Percentiles rank a stretch among this genome's conserved stretches.
Evolutionary conservation across 2,797 vertebrate species (phyloP).

Genomic region (Gymnodraco acuticeps): DNA sequence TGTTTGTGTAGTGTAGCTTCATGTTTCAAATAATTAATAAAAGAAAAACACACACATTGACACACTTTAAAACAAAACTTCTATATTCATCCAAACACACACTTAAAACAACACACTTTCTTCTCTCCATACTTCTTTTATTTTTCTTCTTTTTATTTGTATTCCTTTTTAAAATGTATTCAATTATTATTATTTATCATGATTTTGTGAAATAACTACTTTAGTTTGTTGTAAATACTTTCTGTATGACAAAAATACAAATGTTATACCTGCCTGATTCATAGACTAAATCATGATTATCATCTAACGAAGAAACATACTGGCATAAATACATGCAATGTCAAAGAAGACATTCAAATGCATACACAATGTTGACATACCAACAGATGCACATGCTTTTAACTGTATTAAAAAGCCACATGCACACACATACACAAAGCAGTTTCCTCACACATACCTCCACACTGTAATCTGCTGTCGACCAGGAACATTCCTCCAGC

Average conservation of each 20-base stretch:
- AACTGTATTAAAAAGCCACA: slow-evolving; percentile 20
- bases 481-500: slow-evolving; percentile 67
- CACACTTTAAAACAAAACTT: too few species aligned
- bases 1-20: neutral
- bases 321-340: neutral
- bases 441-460: slow-evolving; percentile 36
- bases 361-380: slow-evolving; percentile 28
- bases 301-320: neutral
- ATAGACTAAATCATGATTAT: neutral
- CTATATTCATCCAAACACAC: too few species aligned
- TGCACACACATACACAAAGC: slow-evolving; percentile 36
- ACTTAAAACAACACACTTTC: too few species aligned
- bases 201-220: too few species aligned
- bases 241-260: too few species aligned
- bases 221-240: too few species aligned
- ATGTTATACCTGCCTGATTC: neutral
- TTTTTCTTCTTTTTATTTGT: too few species aligned
- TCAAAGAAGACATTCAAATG: neutral
- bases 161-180: too few species aligned
- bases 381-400: slow-evolving; percentile 7
- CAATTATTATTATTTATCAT: too few species aligned
- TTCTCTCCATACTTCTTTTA: too few species aligned
- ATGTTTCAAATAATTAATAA: neutral
- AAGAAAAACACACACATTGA: too few species aligned
- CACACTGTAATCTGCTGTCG: slow-evolving; percentile 70